A percentile compares a stretch with the other conserved stretches of the same genome.
phyloP scores from a whole-genome alignment of 2,113 vertebrate genomes.

The Heterochromis multidens region DNA sequence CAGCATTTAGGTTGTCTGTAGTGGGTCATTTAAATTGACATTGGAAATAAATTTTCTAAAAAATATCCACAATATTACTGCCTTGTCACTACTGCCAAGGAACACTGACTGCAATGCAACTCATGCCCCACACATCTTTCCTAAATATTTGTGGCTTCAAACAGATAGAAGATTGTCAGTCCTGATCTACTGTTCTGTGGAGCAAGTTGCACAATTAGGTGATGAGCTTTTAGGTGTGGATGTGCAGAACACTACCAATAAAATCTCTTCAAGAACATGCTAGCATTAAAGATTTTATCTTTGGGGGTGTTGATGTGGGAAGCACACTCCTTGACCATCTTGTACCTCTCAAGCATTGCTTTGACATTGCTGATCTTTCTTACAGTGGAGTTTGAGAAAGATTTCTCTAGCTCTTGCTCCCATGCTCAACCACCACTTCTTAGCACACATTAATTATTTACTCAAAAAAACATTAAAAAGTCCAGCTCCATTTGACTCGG shows the following conservation, averaged over 20 bases:
- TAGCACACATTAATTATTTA: not conserved
- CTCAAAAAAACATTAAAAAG: not conserved
- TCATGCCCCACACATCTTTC: not conserved
- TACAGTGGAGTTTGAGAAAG: not conserved
- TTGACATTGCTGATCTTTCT: not conserved
- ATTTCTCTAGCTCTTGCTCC: not conserved
- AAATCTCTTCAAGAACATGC: not conserved
- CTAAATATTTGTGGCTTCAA: not conserved
- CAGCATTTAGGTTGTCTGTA: not conserved
- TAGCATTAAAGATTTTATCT: not conserved
- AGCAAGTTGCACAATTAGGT: not conserved
- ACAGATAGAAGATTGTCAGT: not conserved
- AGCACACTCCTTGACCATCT: not conserved
- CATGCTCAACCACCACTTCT: not conserved
- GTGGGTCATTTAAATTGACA: not conserved
- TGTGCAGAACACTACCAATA: not conserved
- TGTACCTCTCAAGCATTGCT: not conserved
- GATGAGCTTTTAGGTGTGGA: not conserved
- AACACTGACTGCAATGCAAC: accelerated
- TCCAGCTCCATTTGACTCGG: not conserved
- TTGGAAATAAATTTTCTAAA: not conserved
- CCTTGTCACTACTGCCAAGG: not conserved
- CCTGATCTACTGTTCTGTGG: not conserved
- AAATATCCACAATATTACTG: not conserved
- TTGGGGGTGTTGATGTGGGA: not conserved